These are phyloP conservation scores for Scomber scombrus DNA, from an alignment of 2,113 vertebrate species.

Conservation along the genomic window DNA sequence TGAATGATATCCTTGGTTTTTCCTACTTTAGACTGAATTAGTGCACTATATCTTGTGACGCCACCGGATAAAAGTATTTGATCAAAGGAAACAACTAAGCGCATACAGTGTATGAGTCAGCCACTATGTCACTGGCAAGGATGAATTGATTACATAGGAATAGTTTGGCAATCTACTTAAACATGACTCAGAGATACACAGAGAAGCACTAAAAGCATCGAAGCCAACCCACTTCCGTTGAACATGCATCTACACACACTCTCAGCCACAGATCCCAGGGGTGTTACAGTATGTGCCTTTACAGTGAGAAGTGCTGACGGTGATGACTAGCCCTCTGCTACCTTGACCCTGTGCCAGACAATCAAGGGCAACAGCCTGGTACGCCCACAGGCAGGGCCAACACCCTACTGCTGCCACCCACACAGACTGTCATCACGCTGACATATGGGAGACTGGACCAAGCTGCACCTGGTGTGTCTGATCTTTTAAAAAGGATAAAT, in stretches of 20 bases:
- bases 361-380: slow-evolving; percentile 67
- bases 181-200: slow-evolving; percentile 32
- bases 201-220: slow-evolving; percentile 2
- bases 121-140: slow-evolving; percentile 34
- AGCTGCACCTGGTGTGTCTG: slow-evolving; percentile 53
- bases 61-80: slow-evolving; percentile 23
- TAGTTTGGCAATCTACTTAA: slow-evolving; percentile 38
- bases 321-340: slow-evolving; percentile 24
- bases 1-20: slow-evolving; percentile 50
- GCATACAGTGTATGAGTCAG: slow-evolving; percentile 50
- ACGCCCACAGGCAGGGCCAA: slow-evolving; percentile 33
- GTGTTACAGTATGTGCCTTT: slow-evolving; percentile 21
- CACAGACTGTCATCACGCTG: slow-evolving; percentile 48
- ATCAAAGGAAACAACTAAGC: slow-evolving; percentile 37
- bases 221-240: neutral
- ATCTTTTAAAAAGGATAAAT: slow-evolving; percentile 33
- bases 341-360: slow-evolving; percentile 65
- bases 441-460: slow-evolving; percentile 35
- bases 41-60: slow-evolving; percentile 32
- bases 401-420: slow-evolving; percentile 55
- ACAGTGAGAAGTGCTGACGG: slow-evolving; percentile 33
- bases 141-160: slow-evolving; percentile 50
- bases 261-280: slow-evolving; percentile 1
- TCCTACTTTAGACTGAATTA: slow-evolving; percentile 36
- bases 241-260: slow-evolving; percentile 5